These are phyloP conservation scores for Eledona agricola DNA, from an alignment of 2,888 invertebrate genomes.

Conservation along the genomic window DNA sequence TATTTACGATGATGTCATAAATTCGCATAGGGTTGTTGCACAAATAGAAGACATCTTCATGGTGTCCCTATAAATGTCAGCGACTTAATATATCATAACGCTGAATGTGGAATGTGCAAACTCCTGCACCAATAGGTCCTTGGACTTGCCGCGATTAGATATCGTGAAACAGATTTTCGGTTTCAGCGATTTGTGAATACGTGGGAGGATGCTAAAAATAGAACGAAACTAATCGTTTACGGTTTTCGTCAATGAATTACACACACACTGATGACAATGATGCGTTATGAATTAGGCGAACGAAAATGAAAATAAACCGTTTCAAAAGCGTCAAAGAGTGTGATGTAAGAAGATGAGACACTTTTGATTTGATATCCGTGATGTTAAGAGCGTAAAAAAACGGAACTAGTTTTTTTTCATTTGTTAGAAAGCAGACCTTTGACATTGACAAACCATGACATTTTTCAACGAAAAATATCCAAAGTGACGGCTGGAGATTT, in stretches of 20 bases:
- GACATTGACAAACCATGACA: too few species aligned
- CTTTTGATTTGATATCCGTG: too few species aligned
- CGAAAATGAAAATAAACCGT: constrained; percentile 15
- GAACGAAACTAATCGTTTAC: constrained; percentile 5
- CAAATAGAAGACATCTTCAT: constrained; percentile 41
- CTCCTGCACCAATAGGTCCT: background rate
- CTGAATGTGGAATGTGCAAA: constrained; percentile 7
- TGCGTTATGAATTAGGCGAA: constrained; percentile 15
- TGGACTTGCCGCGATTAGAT: too few species aligned
- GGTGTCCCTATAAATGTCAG: constrained; percentile 49
- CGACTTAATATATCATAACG: constrained; percentile 49
- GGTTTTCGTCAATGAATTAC: constrained; percentile 7
- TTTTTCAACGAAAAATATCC: too few species aligned
- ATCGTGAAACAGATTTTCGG: too few species aligned
- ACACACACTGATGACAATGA: constrained; percentile 7
- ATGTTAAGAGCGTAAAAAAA: too few species aligned
- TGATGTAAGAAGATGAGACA: too few species aligned
- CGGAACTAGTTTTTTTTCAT: too few species aligned
- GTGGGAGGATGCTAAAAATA: too few species aligned
- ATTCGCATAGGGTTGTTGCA: constrained; percentile 47
- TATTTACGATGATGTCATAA: constrained; percentile 51
- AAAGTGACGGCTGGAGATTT: too few species aligned
- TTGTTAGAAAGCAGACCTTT: too few species aligned
- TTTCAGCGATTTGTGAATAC: too few species aligned
- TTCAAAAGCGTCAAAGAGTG: constrained; percentile 3